phyloP scores from a whole-genome alignment of 2,888 invertebrate species.

The Masnerella sp. region DNA sequence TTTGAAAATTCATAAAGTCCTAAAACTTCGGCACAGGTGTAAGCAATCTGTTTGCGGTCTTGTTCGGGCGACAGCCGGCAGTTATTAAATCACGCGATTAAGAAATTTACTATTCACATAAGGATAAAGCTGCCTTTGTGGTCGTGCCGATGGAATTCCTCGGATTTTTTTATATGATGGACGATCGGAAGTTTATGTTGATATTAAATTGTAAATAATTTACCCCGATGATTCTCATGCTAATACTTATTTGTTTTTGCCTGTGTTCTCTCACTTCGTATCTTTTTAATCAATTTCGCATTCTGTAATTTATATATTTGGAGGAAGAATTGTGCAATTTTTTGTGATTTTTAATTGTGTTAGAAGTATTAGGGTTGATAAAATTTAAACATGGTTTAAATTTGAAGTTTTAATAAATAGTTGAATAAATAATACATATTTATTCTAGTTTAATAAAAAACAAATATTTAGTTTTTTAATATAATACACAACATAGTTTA shows the following conservation, averaged over 20 bases:
- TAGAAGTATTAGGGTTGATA: too few species aligned
- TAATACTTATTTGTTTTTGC: constrained; percentile 20
- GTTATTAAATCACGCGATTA: constrained; percentile 60
- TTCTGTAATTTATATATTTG: too few species aligned
- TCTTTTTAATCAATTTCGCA: too few species aligned
- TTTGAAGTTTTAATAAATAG: too few species aligned
- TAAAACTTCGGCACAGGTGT: constrained; percentile 43
- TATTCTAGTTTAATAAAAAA: too few species aligned
- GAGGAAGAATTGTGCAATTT: too few species aligned
- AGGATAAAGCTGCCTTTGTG: constrained; percentile 37
- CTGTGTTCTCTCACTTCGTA: neutral
- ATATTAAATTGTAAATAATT: constrained; percentile 31
- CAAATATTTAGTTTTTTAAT: too few species aligned
- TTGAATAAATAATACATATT: too few species aligned
- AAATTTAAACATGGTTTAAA: too few species aligned
- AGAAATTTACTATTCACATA: constrained; percentile 57
- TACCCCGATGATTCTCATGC: neutral
- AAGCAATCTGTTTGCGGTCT: constrained; percentile 44
- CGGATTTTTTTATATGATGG: constrained; percentile 19
- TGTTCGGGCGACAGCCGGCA: constrained; percentile 49
- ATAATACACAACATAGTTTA: too few species aligned
- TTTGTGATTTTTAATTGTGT: too few species aligned
- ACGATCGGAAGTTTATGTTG: constrained; percentile 41
- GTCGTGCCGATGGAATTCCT: constrained; percentile 50
- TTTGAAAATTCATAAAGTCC: constrained; percentile 45